A percentile compares a stretch with the other conserved stretches of the same genome.
phyloP scores from a whole-genome alignment of 2,797 vertebrate species.

The Enteromius mattozi region DNA sequence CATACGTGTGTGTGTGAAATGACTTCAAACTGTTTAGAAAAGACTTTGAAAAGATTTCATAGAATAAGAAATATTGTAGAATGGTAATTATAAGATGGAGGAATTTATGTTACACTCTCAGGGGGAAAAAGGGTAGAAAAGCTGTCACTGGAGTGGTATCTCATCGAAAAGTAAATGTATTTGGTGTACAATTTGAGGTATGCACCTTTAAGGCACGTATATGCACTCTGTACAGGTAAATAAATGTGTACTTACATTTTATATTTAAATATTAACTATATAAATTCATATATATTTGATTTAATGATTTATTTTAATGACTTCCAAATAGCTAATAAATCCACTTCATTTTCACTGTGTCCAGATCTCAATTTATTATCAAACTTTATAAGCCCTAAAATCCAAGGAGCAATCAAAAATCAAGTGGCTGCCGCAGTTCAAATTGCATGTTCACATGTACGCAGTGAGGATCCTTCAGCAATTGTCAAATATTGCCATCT shows the following conservation, averaged over 20 bases:
- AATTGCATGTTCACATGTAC: not conserved
- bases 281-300: not conserved
- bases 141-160: not conserved
- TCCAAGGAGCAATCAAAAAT: not conserved
- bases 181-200: not conserved
- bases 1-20: too few relatives aligned
- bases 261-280: not conserved
- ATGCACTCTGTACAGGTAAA: not conserved
- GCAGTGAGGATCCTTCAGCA: not conserved
- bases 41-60: not conserved
- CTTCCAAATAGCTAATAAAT: not conserved
- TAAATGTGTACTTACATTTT: not conserved
- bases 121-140: not conserved
- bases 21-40: not conserved
- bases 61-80: not conserved
- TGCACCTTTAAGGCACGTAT: not conserved
- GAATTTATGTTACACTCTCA: not conserved
- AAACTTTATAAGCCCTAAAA: not conserved
- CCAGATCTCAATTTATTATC: too few relatives aligned
- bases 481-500: slow-evolving; percentile 64
- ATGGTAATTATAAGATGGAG: not conserved
- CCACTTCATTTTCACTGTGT: not conserved
- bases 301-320: not conserved
- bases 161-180: not conserved
- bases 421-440: not conserved